phyloP scores from a whole-genome alignment of 37 sponge, comb jelly and placozoan species.

The Amphimedon queenslandica region DNA sequence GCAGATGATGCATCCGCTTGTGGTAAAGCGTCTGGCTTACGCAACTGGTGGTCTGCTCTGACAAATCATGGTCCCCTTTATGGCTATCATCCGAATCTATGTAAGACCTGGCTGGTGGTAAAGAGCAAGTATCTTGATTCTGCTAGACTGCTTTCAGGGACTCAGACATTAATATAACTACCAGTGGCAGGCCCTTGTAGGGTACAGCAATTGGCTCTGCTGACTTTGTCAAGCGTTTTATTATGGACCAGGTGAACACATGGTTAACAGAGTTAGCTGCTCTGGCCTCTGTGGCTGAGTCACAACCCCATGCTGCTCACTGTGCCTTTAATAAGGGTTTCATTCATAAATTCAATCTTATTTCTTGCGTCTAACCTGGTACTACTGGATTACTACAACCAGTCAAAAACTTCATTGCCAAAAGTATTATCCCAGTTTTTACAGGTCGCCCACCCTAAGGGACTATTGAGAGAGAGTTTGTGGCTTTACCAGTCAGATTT shows the following conservation, averaged over 20 bases:
- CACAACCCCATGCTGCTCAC: slow-evolving; percentile 8
- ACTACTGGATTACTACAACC: background rate
- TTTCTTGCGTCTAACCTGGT: background rate
- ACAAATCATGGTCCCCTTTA: too few species aligned
- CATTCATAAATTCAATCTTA: background rate
- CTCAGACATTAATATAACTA: too few species aligned
- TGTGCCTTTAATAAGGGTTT: background rate
- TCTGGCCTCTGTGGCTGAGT: background rate
- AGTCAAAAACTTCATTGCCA: background rate
- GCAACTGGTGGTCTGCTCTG: too few species aligned
- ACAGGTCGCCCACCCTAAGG: background rate
- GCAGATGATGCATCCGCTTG: too few species aligned
- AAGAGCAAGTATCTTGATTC: too few species aligned
- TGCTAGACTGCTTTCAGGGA: too few species aligned
- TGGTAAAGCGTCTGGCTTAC: too few species aligned
- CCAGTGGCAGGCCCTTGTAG: too few species aligned
- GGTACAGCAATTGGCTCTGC: too few species aligned
- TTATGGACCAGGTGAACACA: background rate
- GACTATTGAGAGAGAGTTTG: background rate
- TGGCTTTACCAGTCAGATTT: background rate
- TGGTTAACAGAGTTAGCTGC: background rate
- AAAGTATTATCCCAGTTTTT: background rate
- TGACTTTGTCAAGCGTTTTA: background rate
- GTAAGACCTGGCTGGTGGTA: too few species aligned
- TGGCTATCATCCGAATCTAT: too few species aligned